Percentiles rank a stretch among this genome's conserved stretches.
These are phyloP conservation scores for Buceros bicornis DNA, from an alignment of 2,797 vertebrate species.

Conservation along the genomic window DNA sequence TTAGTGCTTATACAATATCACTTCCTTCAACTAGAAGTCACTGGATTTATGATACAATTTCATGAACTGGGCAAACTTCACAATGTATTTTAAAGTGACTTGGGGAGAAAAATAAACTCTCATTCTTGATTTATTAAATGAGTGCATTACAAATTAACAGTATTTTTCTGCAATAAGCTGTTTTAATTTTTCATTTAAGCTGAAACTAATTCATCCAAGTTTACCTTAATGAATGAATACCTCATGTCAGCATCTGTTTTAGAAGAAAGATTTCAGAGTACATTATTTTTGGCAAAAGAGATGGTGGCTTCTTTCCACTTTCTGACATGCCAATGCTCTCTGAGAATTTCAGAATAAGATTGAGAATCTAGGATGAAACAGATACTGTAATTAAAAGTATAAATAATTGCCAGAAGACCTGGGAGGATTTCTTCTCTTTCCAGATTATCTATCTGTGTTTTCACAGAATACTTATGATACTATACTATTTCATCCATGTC, in stretches of 20 bases:
- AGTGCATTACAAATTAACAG: neutral
- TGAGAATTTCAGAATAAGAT: neutral
- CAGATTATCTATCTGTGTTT: neutral
- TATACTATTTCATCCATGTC: neutral
- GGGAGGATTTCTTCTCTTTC: neutral
- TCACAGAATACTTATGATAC: neutral
- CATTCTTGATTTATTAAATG: neutral
- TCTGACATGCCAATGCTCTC: neutral
- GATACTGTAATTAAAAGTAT: neutral
- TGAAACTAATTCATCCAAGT: neutral
- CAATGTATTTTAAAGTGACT: neutral
- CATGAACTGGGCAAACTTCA: neutral
- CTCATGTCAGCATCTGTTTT: neutral
- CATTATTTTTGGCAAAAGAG: neutral
- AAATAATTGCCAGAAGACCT: neutral
- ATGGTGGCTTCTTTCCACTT: neutral
- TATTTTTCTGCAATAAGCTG: neutral
- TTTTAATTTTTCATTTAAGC: neutral
- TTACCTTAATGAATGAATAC: neutral
- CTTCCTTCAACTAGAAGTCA: neutral
- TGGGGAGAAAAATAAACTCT: neutral
- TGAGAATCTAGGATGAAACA: neutral
- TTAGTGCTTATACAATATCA: neutral
- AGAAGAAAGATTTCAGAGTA: neutral
- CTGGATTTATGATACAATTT: neutral